Evolutionary conservation across 2,888 invertebrate genomes (phyloP), one percentile per base, ranked within the genome.

Genomic region (Meiosimyza platycephala): DNA sequence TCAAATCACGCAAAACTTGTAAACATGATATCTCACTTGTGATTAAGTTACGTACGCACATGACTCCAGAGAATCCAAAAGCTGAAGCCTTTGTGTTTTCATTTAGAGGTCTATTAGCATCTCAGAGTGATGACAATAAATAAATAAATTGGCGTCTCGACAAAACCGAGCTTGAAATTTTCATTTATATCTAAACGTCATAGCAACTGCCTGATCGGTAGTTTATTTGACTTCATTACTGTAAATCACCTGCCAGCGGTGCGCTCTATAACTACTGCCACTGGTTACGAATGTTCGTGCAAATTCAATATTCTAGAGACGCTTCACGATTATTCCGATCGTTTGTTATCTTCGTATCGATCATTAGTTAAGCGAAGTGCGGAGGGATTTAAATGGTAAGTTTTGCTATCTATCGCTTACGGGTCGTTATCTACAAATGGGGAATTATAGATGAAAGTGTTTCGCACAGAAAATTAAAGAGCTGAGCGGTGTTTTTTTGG

Each of bases 141-240:
- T 40, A 9, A 40, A 40, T 40, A 40, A 40, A 6, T 40, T 6
- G 40, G 40, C 9, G 40, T 40, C 40, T 6, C 40, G 40, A 40
- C 9, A 40, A 4, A 40, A 40, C 40, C 4, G 1, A 40, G 40
- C 40, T 40, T 40, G 40, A 40, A 40, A 40, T 40, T 40, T 40
- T 40, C 40, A 40, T 40, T 40, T 40, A 40, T 40, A 40, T 9
- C 40, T 40, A 40, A 54, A 54, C 13, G 54, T 16, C 54, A n/a
- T n/a, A 6, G n/a, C 54, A 18, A 54, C 54, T 18, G 54, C 9
- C 13, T 18, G 54, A 54, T 54, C 54, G 54, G 18, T 28, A 16
- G 65, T 50, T 57, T 59, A 50, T 67, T 67, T 67, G 22, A 28
- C 59, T 68, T 57, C 57, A 68, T 68, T 68, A 68, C 22, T 68